These are phyloP conservation scores for Nemotelus nigrinus DNA, from an alignment of 2,888 invertebrate genomes.

Conservation along the genomic window DNA sequence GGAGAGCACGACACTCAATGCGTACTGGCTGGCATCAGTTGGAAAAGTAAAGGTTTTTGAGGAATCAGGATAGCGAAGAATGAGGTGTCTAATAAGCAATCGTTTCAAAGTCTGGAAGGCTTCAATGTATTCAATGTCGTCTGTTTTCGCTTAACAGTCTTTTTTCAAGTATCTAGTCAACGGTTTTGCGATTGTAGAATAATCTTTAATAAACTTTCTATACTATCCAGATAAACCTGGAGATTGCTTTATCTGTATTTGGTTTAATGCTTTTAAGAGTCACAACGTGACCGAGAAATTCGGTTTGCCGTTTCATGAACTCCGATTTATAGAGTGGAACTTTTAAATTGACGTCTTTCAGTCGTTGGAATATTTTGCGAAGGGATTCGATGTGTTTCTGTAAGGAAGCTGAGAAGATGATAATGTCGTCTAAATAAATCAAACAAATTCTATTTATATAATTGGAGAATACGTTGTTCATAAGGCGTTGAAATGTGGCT, in stretches of 20 bases:
- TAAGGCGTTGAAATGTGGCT: slow-evolving; percentile 46
- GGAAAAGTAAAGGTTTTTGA: slow-evolving; percentile 10
- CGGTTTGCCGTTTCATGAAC: background rate
- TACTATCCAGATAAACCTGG: slow-evolving; percentile 21
- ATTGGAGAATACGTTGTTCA: slow-evolving; percentile 43
- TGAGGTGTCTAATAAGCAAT: too few species aligned
- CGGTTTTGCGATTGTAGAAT: background rate
- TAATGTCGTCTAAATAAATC: slow-evolving; percentile 8
- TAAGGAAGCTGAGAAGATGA: slow-evolving; percentile 21
- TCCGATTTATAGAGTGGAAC: background rate
- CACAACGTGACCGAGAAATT: background rate
- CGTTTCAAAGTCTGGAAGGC: too few species aligned
- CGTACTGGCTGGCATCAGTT: slow-evolving; percentile 55
- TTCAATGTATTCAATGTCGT: too few species aligned
- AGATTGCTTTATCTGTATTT: slow-evolving; percentile 20
- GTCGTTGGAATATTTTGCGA: background rate
- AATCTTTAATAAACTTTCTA: slow-evolving; percentile 30
- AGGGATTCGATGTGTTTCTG: background rate
- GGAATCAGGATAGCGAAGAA: too few species aligned
- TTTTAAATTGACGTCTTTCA: background rate
- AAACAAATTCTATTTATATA: slow-evolving; percentile 35
- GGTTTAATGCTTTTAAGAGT: background rate
- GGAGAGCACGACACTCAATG: slow-evolving; percentile 54
- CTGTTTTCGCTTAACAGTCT: too few species aligned
- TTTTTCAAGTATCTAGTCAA: background rate